A percentile compares a stretch with the other conserved stretches of the same genome.
These are phyloP conservation scores for Eonycteris spelaea DNA, from an alignment of 2,113 vertebrate genomes.

Conservation along the genomic window DNA sequence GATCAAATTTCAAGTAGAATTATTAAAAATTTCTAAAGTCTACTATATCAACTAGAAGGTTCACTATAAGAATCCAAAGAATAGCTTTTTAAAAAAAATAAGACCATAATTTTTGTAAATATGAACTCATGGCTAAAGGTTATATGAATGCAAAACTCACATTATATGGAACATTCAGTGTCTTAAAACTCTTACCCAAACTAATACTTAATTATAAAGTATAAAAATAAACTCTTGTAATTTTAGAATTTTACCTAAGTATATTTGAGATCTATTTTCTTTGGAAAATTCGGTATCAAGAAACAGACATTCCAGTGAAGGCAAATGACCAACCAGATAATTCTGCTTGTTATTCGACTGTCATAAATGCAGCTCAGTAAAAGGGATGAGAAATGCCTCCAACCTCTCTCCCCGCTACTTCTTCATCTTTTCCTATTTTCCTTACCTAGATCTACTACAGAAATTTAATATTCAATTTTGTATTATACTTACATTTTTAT, in stretches of 20 bases:
- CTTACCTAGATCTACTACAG: neutral
- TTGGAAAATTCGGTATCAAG: constrained; percentile 14
- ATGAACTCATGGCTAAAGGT: neutral
- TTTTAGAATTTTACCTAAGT: neutral
- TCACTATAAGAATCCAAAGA: neutral
- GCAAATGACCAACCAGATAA: neutral
- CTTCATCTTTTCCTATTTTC: neutral
- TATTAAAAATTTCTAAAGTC: neutral
- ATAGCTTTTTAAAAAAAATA: neutral
- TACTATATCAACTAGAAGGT: neutral
- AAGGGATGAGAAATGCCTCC: neutral
- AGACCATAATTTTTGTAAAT: neutral
- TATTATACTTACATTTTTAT: neutral
- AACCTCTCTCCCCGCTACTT: neutral
- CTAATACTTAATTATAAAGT: neutral
- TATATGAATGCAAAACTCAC: neutral
- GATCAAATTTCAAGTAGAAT: constrained; percentile 29
- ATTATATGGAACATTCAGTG: neutral
- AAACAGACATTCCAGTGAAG: neutral
- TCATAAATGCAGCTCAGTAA: neutral
- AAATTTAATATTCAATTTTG: neutral
- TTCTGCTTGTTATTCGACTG: neutral
- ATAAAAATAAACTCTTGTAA: constrained; percentile 5
- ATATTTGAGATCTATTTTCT: constrained; percentile 11
- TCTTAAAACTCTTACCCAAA: neutral